Conservation (phyloP, 2,797 vertebrate species). For the Pangasius djambal region DNA sequence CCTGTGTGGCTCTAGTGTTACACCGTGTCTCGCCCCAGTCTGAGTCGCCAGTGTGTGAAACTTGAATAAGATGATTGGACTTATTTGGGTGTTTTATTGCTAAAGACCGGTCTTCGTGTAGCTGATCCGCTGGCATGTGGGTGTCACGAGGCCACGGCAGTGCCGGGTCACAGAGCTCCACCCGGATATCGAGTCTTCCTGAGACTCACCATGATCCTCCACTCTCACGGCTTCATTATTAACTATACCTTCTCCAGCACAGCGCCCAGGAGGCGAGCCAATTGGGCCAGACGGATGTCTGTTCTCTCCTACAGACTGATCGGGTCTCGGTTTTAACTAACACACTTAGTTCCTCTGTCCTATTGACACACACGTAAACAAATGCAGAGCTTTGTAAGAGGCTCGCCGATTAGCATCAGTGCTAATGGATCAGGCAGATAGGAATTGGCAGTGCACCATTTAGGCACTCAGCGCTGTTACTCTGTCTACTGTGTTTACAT, state of each 20-base stretch:
- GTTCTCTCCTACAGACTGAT: slow-evolving; percentile 6
- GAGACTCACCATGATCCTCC: slow-evolving; percentile 60
- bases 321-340: slow-evolving; percentile 32
- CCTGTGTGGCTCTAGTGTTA: slow-evolving; percentile 38
- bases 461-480: slow-evolving; percentile 29
- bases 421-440: slow-evolving; percentile 27
- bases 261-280: slow-evolving; percentile 52
- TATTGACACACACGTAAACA: slow-evolving; percentile 45
- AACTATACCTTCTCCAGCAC: slow-evolving; percentile 51
- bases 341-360: slow-evolving; percentile 32
- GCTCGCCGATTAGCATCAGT: slow-evolving; percentile 30
- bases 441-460: slow-evolving; percentile 39
- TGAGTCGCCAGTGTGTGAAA: slow-evolving; percentile 56
- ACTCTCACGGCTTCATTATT: slow-evolving; percentile 67
- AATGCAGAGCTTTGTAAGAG: slow-evolving; percentile 38
- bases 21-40: slow-evolving; percentile 10
- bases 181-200: slow-evolving; percentile 62
- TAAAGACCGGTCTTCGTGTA: slow-evolving; percentile 55
- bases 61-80: slow-evolving; percentile 61
- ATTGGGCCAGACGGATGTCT: slow-evolving; percentile 51
- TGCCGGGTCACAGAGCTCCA: slow-evolving; percentile 15
- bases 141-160: slow-evolving; percentile 54
- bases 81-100: slow-evolving; percentile 47
- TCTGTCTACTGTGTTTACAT: slow-evolving; percentile 24
- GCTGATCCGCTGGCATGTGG: slow-evolving; percentile 60